Evolutionary conservation across 2,888 invertebrate genomes (phyloP).

Genomic region (Abscondita cerata): DNA sequence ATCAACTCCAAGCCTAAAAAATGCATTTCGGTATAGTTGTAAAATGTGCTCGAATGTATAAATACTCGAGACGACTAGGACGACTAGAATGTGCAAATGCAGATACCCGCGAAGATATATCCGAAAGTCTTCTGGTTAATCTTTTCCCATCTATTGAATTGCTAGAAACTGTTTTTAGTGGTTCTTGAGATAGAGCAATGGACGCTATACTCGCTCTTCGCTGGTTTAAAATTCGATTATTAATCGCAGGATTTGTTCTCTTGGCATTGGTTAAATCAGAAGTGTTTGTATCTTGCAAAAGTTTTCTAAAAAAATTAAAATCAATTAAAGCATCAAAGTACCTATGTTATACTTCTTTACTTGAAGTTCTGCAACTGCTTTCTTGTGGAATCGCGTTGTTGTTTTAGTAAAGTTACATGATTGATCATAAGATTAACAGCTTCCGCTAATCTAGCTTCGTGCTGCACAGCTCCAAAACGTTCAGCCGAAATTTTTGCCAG

Average conservation of each 20-base stretch:
- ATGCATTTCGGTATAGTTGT: not conserved
- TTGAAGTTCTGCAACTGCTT: slow-evolving; percentile 65
- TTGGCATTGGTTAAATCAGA: slow-evolving; percentile 37
- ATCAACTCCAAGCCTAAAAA: slow-evolving; percentile 51
- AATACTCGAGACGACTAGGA: slow-evolving; percentile 58
- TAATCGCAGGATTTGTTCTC: slow-evolving; percentile 15
- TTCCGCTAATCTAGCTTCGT: slow-evolving; percentile 64
- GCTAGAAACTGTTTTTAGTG: slow-evolving; percentile 13
- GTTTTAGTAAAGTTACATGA: slow-evolving; percentile 65
- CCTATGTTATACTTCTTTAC: slow-evolving; percentile 47
- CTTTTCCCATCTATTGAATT: slow-evolving; percentile 39
- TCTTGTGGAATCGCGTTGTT: slow-evolving; percentile 63
- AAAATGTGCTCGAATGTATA: slow-evolving; percentile 5
- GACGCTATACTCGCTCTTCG: slow-evolving; percentile 65
- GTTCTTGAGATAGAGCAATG: slow-evolving; percentile 58
- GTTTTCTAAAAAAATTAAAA: slow-evolving; percentile 46
- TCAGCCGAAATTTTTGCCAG: slow-evolving; percentile 55
- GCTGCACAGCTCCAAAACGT: slow-evolving; percentile 64
- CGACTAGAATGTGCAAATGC: slow-evolving; percentile 52
- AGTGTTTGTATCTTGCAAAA: slow-evolving; percentile 51
- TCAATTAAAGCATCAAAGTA: not conserved
- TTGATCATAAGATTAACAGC: slow-evolving; percentile 65
- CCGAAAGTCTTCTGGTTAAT: slow-evolving; percentile 52
- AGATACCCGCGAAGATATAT: slow-evolving; percentile 49
- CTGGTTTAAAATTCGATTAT: slow-evolving; percentile 51